Evolutionary conservation across 2,888 invertebrate genomes (phyloP).

Genomic region (Ashinkailepas kermadecensis): DNA sequence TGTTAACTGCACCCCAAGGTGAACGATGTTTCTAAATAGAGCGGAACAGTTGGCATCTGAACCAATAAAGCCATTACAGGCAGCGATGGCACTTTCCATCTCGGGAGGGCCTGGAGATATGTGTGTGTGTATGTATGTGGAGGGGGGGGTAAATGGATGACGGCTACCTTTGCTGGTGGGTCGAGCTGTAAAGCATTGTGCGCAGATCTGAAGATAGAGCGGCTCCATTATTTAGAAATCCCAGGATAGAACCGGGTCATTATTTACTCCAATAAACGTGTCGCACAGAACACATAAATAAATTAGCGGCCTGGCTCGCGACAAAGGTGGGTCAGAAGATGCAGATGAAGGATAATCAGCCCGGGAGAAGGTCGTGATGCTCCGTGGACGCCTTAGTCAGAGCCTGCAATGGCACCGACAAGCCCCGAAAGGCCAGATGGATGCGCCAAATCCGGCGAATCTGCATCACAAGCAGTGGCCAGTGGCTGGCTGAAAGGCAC

Average conservation of each 20-base stretch:
- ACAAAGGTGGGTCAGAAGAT: background rate
- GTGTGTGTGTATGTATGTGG: background rate
- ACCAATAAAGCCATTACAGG: constrained; percentile 10
- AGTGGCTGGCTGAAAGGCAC: background rate
- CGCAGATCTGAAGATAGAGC: background rate
- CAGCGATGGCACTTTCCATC: background rate
- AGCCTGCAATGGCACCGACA: background rate
- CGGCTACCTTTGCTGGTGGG: background rate
- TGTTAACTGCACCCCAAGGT: background rate
- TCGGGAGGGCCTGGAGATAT: too few relatives aligned
- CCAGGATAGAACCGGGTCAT: background rate
- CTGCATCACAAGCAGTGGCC: constrained; percentile 1
- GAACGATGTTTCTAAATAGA: background rate
- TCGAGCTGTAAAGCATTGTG: background rate
- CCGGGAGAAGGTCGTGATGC: background rate
- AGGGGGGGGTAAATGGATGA: background rate
- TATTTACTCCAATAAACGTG: constrained; percentile 20
- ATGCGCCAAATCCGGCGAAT: background rate
- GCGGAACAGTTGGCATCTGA: background rate
- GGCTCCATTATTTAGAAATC: background rate
- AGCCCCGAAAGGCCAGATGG: background rate
- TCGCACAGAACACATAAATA: constrained; percentile 14
- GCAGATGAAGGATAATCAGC: background rate
- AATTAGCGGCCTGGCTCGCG: background rate
- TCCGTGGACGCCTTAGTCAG: background rate